Percentiles rank a stretch among this genome's conserved stretches.
Evolutionary conservation across 1,140 invertebrate species (phyloP).

Genomic region (Chionoecetes opilio): DNA sequence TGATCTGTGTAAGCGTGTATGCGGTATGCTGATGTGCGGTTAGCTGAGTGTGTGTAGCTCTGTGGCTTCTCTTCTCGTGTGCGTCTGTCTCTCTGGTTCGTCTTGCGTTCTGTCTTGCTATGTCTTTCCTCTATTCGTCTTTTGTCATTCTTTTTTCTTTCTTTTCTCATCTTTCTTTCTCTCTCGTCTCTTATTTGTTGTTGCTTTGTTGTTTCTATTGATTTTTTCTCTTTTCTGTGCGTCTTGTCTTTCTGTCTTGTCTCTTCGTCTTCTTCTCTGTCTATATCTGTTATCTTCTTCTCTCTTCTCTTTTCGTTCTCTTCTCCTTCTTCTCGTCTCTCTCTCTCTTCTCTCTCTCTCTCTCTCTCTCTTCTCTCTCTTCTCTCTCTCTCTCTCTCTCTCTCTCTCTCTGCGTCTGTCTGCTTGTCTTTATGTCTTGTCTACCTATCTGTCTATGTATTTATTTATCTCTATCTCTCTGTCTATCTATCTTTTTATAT

Average conservation of each 20-base stretch:
- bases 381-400: constrained; percentile 10
- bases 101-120: too few species aligned
- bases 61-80: too few species aligned
- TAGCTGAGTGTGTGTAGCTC: too few species aligned
- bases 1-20: too few species aligned
- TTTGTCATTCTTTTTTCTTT: too few species aligned
- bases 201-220: too few species aligned
- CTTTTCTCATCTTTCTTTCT: too few species aligned
- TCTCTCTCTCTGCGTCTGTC: constrained; percentile 13
- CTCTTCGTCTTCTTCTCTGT: not conserved
- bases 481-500: not conserved
- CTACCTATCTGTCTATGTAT: constrained; percentile 43
- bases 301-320: not conserved
- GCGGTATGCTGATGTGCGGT: too few species aligned
- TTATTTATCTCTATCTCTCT: constrained; percentile 57
- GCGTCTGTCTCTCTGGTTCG: too few species aligned
- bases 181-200: too few species aligned
- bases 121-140: too few species aligned
- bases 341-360: not conserved
- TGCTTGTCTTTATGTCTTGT: not conserved
- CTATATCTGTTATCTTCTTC: not conserved
- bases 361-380: not conserved
- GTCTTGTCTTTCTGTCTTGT: not conserved
- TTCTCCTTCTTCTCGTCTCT: not conserved
- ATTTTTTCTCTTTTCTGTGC: not conserved